These are phyloP conservation scores for Hypselothyrea guttata DNA, from an alignment of 2,888 invertebrate species.

Conservation along the genomic window DNA sequence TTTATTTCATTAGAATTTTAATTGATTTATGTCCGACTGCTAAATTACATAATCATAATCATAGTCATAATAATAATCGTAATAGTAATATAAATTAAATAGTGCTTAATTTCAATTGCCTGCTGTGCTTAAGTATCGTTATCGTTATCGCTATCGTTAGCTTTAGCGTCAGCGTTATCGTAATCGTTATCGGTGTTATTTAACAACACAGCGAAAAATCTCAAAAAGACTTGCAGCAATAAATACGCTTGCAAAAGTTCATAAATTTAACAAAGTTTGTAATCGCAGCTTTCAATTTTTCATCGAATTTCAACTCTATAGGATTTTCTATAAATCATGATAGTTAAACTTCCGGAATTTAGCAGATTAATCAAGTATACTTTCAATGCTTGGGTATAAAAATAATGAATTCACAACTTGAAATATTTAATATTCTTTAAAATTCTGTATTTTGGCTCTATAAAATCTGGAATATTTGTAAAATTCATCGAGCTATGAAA, in stretches of 20 bases:
- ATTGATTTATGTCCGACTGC: conserved; percentile 48
- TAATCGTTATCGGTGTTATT: conserved; percentile 26
- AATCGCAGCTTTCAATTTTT: too few relatives aligned
- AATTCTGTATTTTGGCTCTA: too few relatives aligned
- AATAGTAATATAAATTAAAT: conserved; percentile 65
- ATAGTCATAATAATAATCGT: conserved; percentile 30
- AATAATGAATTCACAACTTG: too few relatives aligned
- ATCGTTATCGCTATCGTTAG: conserved; percentile 30
- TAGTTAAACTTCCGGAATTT: too few relatives aligned
- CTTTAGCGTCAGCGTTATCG: conserved; percentile 8
- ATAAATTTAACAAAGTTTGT: too few relatives aligned
- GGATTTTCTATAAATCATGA: too few relatives aligned
- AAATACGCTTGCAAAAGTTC: conserved; percentile 34
- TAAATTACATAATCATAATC: conserved; percentile 50
- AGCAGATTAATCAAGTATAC: too few relatives aligned
- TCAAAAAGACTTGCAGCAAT: not conserved
- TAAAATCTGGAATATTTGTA: too few relatives aligned
- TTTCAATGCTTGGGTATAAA: too few relatives aligned
- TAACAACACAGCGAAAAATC: conserved; percentile 45
- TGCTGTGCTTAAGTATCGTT: conserved; percentile 67
- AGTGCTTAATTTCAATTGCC: conserved; percentile 65
- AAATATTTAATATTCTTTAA: too few relatives aligned
- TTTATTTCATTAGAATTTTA: conserved; percentile 62
- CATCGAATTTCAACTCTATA: too few relatives aligned
- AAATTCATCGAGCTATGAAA: too few relatives aligned